Evolutionary conservation across 1,140 invertebrate species (phyloP), one percentile per base, ranked within the genome.

Genomic region (Saxidomus purpurata): DNA sequence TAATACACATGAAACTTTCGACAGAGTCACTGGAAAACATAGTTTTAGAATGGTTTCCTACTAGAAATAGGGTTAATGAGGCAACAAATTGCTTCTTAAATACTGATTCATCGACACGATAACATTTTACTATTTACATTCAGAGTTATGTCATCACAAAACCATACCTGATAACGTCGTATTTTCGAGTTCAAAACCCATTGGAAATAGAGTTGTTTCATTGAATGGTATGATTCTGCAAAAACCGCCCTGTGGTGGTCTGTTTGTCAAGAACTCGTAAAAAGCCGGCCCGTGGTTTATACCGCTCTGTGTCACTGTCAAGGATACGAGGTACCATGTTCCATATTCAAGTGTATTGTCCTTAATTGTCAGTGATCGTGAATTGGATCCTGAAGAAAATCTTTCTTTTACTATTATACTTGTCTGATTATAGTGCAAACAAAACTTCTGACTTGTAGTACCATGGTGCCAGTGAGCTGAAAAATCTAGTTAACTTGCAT

Each of bases 261-360:
- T 59, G 49, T 86, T 86, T 8, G 84, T 86, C 9, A 86, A 11
- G 31, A 86, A 86, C 47, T 86, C 84, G n/a, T 86, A 74, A 38
- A 52, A 86, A 11, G 84, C 84, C 11, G 84, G 69, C 38, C 84
- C 84, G 28, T 77, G 59, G 13, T 43, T 86, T n/a, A 17, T 28
- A 25, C 25, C 31, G 40, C 34, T 52, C 0, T 43, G 15, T 0
- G 13, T 49, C 15, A 67, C 31, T 25, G 47, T 49, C 25, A 87
- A 36, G 22, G 74, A 25, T 25, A 80, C 52, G 9, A 87, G 40
- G 55, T 87, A 87, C 55, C 74, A 52, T 31, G 59, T 87, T 0
- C 85, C 85, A 63, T 69, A 67, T 47, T 61, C 25, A 3, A 87
- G 43, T 9, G 25, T n/a, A 52, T 87, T 25, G 0, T 43, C 17